Conservation (phyloP, 2,797 vertebrate species). For the Malacoctenus gilli region DNA sequence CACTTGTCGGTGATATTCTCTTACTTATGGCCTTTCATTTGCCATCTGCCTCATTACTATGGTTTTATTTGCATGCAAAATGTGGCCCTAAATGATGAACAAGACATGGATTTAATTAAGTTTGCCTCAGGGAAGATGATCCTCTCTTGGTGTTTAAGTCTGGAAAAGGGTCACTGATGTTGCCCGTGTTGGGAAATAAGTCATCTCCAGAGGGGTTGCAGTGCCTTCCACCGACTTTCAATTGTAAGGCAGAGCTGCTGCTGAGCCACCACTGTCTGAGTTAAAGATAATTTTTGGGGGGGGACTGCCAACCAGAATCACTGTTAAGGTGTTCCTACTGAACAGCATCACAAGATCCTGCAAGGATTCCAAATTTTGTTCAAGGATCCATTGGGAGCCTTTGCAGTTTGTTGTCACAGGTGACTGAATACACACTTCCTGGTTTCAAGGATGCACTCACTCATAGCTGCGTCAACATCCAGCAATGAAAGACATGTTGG, state of each 20-base stretch:
- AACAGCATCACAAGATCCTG: neutral
- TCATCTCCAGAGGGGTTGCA: slow-evolving; percentile 34
- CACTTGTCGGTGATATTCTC: neutral
- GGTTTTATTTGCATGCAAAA: slow-evolving; percentile 35
- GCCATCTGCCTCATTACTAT: neutral
- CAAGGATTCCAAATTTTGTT: slow-evolving; percentile 2
- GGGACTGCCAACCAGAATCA: neutral
- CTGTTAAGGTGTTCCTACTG: neutral
- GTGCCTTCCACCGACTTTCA: slow-evolving; percentile 8
- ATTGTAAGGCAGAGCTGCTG: slow-evolving; percentile 17
- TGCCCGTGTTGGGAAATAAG: slow-evolving; percentile 33
- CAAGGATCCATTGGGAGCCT: neutral
- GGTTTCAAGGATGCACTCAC: slow-evolving; percentile 18
- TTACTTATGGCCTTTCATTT: slow-evolving; percentile 1
- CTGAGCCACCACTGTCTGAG: too few species aligned
- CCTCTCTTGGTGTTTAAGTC: slow-evolving; percentile 35
- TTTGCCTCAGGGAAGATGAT: slow-evolving; percentile 23
- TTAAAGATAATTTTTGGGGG: neutral
- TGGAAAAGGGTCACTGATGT: slow-evolving; percentile 33
- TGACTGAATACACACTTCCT: slow-evolving; percentile 32
- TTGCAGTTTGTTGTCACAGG: slow-evolving; percentile 27
- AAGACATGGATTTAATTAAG: slow-evolving; percentile 54
- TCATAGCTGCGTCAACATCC: slow-evolving; percentile 2
- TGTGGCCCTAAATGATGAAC: slow-evolving; percentile 30
- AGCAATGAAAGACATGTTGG: neutral